Evolutionary conservation across 2,888 invertebrate species (phyloP).

Genomic region (Thumatha senex): DNA sequence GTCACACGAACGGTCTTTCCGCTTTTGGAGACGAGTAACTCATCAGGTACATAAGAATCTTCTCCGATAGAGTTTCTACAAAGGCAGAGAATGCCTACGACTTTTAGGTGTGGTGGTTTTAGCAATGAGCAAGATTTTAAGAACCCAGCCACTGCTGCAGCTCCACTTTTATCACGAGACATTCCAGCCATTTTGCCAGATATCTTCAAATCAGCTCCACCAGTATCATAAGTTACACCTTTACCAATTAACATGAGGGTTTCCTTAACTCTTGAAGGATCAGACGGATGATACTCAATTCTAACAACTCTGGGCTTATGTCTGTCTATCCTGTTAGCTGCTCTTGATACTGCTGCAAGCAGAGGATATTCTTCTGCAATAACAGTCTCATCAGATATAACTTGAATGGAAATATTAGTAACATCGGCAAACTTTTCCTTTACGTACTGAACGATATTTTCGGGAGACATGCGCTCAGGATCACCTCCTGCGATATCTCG

Average conservation of each 20-base stretch:
- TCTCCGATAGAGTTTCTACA: slow-evolving; percentile 94
- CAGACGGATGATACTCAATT: slow-evolving; percentile 86
- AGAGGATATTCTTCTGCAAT: slow-evolving; percentile 91
- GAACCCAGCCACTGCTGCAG: slow-evolving; percentile 95
- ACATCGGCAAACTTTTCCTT: slow-evolving; percentile 83
- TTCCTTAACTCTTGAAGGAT: slow-evolving; percentile 77
- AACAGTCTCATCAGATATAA: slow-evolving; percentile 83
- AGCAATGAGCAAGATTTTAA: slow-evolving; percentile 89
- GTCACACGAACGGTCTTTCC: slow-evolving; percentile 91
- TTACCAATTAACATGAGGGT: slow-evolving; percentile 94
- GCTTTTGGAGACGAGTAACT: slow-evolving; percentile 90
- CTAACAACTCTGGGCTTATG: slow-evolving; percentile 85
- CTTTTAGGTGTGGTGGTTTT: slow-evolving; percentile 89
- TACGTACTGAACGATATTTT: slow-evolving; percentile 90
- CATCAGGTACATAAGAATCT: slow-evolving; percentile 93
- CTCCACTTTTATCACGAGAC: slow-evolving; percentile 95
- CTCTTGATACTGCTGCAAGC: slow-evolving; percentile 89
- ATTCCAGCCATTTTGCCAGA: slow-evolving; percentile 90
- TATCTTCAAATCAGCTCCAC: slow-evolving; percentile 90
- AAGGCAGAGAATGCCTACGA: slow-evolving; percentile 90
- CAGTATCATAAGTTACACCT: slow-evolving; percentile 93
- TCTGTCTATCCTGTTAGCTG: slow-evolving; percentile 86
- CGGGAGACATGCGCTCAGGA: slow-evolving; percentile 95
- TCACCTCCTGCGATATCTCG: slow-evolving; percentile 88
- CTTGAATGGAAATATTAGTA: slow-evolving; percentile 84